Base-by-base conservation (phyloP, 1,140 invertebrate species). In the Drosophila mojavensis region DNA sequence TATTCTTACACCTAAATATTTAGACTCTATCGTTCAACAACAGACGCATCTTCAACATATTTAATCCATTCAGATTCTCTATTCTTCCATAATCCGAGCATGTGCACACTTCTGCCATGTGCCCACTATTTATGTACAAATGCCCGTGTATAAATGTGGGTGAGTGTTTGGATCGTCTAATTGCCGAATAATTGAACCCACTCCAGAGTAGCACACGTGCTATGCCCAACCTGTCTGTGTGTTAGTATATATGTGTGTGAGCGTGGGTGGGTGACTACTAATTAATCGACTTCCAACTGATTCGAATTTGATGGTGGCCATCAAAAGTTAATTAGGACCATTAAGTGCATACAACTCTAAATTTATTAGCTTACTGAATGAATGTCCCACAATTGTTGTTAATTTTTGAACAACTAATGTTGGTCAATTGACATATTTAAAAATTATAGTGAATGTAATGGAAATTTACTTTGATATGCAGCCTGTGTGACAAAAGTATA, bases 221-320 rank as follows among this genome's bases (percentile, higher is more conserved):
- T 85, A 51, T 60, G 28, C 11, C 11, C 72, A 69, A 50, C 61
- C 26, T 64, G 56, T 54, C 43, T 53, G 56, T 53, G 43, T 63
- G 17, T 30, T 30, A 30, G 28, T 30, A 5, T 36, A 41, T 63
- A 39, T 28, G 13, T 20, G 54, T 45, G 33, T 41, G 60, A 26
- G 43, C 41, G 69, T 54, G 53, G 55, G 62, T 39, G 41, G 54
- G 53, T 33, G 61, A 55, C 47, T 65, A 51, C 80, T 89, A 84
- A 89, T 89, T 89, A 89, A 89, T 89, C 84, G 84, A 89, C 84
- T 89, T 83, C 74, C 84, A 81, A 80, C 84, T 89, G 84, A 89
- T 89, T 89, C 84, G 75, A 78, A 76, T 89, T 89, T 89, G 84
- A 89, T 89, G 80, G 78, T 82, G 63, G 83, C 83, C 74, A 89